A percentile compares a stretch with the other conserved stretches of the same genome.
These are phyloP conservation scores for Epinephelus lanceolatus DNA, from an alignment of 2,113 vertebrate species.

Conservation along the genomic window DNA sequence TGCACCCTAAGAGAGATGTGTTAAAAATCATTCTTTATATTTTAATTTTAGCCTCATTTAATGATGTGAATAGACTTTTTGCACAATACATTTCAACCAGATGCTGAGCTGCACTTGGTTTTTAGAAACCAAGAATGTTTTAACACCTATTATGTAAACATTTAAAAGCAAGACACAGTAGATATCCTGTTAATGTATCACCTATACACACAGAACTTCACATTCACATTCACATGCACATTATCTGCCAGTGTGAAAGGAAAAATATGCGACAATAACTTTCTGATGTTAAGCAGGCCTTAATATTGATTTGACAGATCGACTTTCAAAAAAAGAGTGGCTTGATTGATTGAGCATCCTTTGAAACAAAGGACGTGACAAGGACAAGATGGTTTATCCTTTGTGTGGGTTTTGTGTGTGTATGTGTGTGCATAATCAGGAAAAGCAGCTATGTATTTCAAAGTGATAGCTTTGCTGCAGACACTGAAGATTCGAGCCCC, in stretches of 20 bases:
- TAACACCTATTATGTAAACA: slow-evolving; percentile 2
- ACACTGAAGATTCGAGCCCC: background rate
- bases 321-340: background rate
- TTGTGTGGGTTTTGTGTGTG: slow-evolving; percentile 5
- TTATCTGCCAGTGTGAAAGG: background rate
- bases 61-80: slow-evolving; percentile 12
- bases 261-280: background rate
- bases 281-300: background rate
- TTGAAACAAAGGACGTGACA: slow-evolving; percentile 32
- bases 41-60: slow-evolving; percentile 18
- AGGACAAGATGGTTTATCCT: slow-evolving; percentile 31
- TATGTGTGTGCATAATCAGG: slow-evolving; percentile 1
- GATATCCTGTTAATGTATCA: background rate
- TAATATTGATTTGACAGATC: slow-evolving; percentile 36
- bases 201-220: background rate
- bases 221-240: background rate
- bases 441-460: slow-evolving; percentile 13
- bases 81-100: background rate
- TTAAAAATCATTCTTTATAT: slow-evolving; percentile 2
- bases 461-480: background rate
- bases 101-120: background rate
- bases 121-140: slow-evolving; percentile 1
- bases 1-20: background rate
- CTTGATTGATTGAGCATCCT: slow-evolving; percentile 43
- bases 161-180: slow-evolving; percentile 1